Conservation (phyloP, 2,113 vertebrate genomes). For the Dasyornis broadbenti region DNA sequence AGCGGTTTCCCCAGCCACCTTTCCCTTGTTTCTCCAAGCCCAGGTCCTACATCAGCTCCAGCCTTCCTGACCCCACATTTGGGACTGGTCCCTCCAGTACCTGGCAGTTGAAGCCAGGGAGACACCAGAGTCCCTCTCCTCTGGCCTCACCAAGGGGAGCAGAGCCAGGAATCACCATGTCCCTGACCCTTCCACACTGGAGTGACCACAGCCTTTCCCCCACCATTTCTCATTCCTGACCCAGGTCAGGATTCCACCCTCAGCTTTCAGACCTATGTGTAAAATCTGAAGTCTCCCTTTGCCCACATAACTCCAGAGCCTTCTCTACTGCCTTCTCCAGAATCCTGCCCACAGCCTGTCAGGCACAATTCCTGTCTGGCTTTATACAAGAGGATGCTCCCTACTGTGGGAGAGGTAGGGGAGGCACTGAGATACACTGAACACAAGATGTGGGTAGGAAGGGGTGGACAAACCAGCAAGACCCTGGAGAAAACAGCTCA, state of each 20-base stretch:
- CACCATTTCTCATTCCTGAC: neutral
- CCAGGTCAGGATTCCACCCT: neutral
- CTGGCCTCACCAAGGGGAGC: neutral
- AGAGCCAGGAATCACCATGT: neutral
- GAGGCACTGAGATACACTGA: neutral
- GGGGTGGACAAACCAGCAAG: neutral
- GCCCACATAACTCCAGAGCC: neutral
- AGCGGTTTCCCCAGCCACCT: neutral
- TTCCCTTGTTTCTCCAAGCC: neutral
- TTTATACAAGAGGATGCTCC: neutral
- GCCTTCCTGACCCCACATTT: neutral
- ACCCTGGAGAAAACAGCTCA: neutral
- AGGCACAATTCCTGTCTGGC: neutral
- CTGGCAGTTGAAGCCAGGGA: neutral
- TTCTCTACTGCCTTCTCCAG: neutral
- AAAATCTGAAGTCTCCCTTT: neutral
- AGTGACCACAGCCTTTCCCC: neutral
- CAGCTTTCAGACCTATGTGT: neutral
- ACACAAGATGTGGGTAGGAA: fast-evolving
- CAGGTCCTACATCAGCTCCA: fast-evolving
- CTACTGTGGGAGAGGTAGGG: neutral
- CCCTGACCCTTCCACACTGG: neutral
- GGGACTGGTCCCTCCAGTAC: neutral
- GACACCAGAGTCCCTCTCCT: neutral
- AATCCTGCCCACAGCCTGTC: neutral